These are phyloP conservation scores for Megaceryle maxima DNA, from an alignment of 2,113 vertebrate species.

Conservation along the genomic window DNA sequence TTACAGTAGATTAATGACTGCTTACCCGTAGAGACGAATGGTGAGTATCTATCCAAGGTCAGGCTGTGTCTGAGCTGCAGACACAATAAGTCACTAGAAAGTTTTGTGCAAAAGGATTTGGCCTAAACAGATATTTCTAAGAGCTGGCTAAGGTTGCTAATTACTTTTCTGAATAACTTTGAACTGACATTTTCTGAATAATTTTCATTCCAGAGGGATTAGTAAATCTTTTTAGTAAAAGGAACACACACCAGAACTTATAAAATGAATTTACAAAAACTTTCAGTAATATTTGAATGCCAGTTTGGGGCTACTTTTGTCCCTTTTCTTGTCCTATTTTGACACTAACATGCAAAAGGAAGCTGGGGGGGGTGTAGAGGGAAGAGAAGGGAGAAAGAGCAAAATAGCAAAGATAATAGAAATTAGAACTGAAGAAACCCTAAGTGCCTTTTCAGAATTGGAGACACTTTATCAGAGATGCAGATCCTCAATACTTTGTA, in stretches of 20 bases:
- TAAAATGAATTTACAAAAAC: background rate
- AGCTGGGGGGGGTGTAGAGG: background rate
- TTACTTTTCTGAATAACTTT: slow-evolving; percentile 23
- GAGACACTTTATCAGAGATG: background rate
- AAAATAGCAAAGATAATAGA: background rate
- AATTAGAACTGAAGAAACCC: background rate
- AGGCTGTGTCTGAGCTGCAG: slow-evolving; percentile 16
- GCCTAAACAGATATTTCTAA: slow-evolving; percentile 28
- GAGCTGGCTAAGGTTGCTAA: slow-evolving; percentile 21
- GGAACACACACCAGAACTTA: background rate
- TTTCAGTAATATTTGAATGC: background rate
- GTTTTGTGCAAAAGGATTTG: slow-evolving; percentile 30
- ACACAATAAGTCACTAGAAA: slow-evolving; percentile 23
- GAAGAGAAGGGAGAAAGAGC: background rate
- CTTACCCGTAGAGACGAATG: slow-evolving; percentile 20
- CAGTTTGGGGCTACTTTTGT: background rate
- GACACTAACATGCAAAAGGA: background rate
- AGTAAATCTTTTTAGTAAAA: slow-evolving; percentile 16
- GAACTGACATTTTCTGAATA: background rate
- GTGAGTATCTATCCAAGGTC: slow-evolving; percentile 31
- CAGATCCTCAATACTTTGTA: background rate
- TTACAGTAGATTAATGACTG: slow-evolving; percentile 72
- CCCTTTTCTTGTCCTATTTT: slow-evolving; percentile 11
- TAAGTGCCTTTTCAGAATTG: background rate
- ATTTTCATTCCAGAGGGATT: slow-evolving; percentile 37